Percentiles rank a stretch among this genome's conserved stretches.
Evolutionary conservation across 53 echinoderm and acorn worm genomes (phyloP).

Genomic region (Patiria pectinifera): DNA sequence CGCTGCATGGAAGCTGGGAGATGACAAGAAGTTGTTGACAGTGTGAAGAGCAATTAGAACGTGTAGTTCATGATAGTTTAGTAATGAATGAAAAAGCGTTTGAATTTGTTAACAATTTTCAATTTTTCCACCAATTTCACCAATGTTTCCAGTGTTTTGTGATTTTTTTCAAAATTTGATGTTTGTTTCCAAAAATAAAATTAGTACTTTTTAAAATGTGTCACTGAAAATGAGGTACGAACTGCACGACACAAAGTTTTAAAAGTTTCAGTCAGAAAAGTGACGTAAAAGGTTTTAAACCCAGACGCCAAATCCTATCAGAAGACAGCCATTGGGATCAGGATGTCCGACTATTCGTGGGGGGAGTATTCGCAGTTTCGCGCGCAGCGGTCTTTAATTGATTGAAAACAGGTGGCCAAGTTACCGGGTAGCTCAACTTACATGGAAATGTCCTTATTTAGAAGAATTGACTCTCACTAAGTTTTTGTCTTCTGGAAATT

Average conservation of each 20-base stretch:
- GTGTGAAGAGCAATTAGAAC: constrained; percentile 1
- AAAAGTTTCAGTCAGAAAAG: constrained; percentile 34
- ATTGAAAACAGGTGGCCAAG: constrained; percentile 7
- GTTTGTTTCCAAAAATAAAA: too few relatives aligned
- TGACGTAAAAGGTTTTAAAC: neutral
- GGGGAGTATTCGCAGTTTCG: constrained; percentile 11
- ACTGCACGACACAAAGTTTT: neutral
- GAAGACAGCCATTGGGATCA: neutral
- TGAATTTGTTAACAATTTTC: too few relatives aligned
- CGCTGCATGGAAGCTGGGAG: neutral
- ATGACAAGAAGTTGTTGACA: constrained; percentile 13
- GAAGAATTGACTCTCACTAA: too few relatives aligned
- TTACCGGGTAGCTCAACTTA: neutral
- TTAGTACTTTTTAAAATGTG: too few relatives aligned
- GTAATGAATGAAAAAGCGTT: neutral
- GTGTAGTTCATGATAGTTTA: neutral
- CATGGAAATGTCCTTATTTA: too few relatives aligned
- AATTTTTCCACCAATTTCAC: neutral
- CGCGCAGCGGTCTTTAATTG: neutral
- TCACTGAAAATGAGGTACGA: neutral
- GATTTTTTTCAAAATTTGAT: neutral
- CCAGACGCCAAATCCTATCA: neutral
- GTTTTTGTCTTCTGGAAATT: too few relatives aligned
- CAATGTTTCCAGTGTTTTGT: neutral
- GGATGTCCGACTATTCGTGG: constrained; percentile 22